phyloP scores from a whole-genome alignment of 2,113 vertebrate species.

The Psittacara wagleri region DNA sequence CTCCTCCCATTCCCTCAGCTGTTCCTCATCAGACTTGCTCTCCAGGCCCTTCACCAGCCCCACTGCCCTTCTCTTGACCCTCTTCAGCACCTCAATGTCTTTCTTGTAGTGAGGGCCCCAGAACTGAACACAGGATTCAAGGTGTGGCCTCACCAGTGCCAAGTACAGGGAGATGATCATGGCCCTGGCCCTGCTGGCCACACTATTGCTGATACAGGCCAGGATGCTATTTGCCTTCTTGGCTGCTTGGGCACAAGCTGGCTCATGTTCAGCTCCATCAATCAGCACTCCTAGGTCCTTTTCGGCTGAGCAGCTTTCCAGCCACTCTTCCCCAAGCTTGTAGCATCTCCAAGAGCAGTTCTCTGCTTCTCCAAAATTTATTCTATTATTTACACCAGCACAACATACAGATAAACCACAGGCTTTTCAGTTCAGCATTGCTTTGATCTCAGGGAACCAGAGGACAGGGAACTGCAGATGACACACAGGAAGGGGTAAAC shows the following conservation, averaged over 20 bases:
- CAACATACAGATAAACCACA: background rate
- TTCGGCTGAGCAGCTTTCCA: background rate
- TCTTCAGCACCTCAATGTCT: fast-evolving
- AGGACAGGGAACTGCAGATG: background rate
- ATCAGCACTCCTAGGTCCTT: background rate
- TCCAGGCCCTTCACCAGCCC: background rate
- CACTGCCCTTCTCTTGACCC: fast-evolving
- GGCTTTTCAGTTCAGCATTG: background rate
- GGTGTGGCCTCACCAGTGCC: fast-evolving
- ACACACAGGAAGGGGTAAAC: background rate
- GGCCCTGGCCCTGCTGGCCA: background rate
- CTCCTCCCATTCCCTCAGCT: background rate
- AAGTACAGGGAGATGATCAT: fast-evolving
- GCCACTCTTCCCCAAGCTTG: background rate
- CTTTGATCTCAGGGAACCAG: background rate
- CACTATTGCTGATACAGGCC: background rate
- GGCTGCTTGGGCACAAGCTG: background rate
- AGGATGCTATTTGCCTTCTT: background rate
- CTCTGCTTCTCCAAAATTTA: background rate
- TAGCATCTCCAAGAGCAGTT: background rate
- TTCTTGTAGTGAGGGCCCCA: background rate
- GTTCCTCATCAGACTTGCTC: background rate
- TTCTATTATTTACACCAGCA: background rate
- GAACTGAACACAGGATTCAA: background rate
- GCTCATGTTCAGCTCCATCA: background rate